Percentiles rank a stretch among this genome's conserved stretches.
Conservation (phyloP, 1,140 invertebrate genomes). For the Drosophila grimshawi region DNA sequence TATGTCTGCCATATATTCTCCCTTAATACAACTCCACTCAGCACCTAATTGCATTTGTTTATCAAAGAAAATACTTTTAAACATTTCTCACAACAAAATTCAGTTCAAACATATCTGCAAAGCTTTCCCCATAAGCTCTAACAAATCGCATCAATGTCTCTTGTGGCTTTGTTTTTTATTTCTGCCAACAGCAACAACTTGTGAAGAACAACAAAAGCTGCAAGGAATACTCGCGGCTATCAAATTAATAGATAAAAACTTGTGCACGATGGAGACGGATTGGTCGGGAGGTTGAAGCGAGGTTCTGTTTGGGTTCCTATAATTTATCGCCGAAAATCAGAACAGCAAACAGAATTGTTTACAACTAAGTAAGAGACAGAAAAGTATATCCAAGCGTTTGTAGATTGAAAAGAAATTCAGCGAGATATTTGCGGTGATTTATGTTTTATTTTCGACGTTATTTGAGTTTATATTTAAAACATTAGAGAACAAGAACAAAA, state of each 20-base stretch:
- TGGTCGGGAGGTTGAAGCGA: neutral
- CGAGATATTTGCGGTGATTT: conserved; percentile 75
- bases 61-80: neutral
- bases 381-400: conserved; percentile 40
- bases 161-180: conserved; percentile 33
- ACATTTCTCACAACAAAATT: neutral
- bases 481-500: conserved; percentile 58
- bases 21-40: neutral
- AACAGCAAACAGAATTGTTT: conserved; percentile 51
- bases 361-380: conserved; percentile 27
- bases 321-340: conserved; percentile 52
- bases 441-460: conserved; percentile 78
- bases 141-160: conserved; percentile 49
- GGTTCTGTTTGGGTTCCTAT: conserved; percentile 10
- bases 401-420: conserved; percentile 77
- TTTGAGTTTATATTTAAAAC: conserved; percentile 82
- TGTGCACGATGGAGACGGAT: neutral
- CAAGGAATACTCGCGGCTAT: conserved; percentile 29
- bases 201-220: conserved; percentile 18
- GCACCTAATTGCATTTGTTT: conserved; percentile 3
- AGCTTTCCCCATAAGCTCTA: conserved; percentile 35
- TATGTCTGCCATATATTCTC: conserved; percentile 3
- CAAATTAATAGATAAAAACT: conserved; percentile 55
- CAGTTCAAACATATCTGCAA: conserved; percentile 18
- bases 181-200: conserved; percentile 2